Evolutionary conservation across 2,113 vertebrate species (phyloP).

Genomic region (Prunella fulvescens): DNA sequence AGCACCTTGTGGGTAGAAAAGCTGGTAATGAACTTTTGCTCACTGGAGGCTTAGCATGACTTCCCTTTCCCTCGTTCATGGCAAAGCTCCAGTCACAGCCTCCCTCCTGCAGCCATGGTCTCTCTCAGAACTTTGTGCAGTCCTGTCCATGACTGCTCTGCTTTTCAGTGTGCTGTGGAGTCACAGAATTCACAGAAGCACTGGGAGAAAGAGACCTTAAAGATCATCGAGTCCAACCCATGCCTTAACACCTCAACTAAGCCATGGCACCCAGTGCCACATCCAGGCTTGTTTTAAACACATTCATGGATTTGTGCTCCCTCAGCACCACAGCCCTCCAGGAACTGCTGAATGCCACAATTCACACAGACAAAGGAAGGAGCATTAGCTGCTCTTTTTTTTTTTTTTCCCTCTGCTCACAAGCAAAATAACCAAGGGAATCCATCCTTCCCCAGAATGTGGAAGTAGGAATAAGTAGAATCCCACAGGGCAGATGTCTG

Average conservation of each 20-base stretch:
- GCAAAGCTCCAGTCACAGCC: background rate
- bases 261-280: background rate
- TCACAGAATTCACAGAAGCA: background rate
- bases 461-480: background rate
- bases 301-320: background rate
- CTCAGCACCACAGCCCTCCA: background rate
- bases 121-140: background rate
- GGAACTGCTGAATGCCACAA: background rate
- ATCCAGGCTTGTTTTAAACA: background rate
- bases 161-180: background rate
- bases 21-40: background rate
- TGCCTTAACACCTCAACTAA: background rate
- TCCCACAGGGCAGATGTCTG: background rate
- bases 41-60: background rate
- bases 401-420: background rate
- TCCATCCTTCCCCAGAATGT: background rate
- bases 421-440: background rate
- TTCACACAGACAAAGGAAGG: background rate
- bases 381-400: background rate
- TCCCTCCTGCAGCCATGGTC: background rate
- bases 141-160: background rate
- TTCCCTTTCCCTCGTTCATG: background rate
- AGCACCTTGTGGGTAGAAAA: background rate
- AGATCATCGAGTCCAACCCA: background rate
- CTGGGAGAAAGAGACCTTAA: background rate